A percentile compares a stretch with the other conserved stretches of the same genome.
Conservation (phyloP, 2,113 vertebrate species). For the Gallinago jamesoni region DNA sequence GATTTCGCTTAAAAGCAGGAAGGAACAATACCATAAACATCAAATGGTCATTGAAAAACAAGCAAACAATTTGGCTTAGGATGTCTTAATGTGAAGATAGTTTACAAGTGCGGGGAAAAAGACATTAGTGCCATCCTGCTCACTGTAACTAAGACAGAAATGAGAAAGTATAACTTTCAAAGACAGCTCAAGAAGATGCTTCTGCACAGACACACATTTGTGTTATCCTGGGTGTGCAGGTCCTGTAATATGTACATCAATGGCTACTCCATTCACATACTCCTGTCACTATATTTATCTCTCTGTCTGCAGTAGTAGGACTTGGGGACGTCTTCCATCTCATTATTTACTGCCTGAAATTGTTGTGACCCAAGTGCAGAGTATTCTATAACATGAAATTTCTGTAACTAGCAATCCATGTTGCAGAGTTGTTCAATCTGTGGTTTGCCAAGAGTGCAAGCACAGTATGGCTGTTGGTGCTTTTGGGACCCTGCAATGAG, state of each 20-base stretch:
- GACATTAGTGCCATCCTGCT: neutral
- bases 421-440: neutral
- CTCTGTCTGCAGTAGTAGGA: neutral
- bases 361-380: too few species aligned
- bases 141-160: neutral
- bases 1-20: neutral
- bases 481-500: neutral
- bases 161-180: neutral
- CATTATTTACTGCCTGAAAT: neutral
- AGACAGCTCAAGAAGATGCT: neutral
- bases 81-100: neutral
- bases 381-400: neutral
- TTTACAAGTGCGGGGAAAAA: neutral
- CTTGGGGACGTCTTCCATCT: neutral
- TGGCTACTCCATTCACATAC: neutral
- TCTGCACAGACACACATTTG: neutral
- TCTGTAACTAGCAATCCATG: neutral
- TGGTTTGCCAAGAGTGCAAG: neutral
- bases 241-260: neutral
- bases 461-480: neutral
- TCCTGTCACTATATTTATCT: neutral
- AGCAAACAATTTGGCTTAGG: neutral
- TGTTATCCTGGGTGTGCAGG: neutral
- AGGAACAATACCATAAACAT: neutral
- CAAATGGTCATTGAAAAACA: neutral